phyloP scores from a whole-genome alignment of 2,797 vertebrate genomes.

The Buceros bicornis region DNA sequence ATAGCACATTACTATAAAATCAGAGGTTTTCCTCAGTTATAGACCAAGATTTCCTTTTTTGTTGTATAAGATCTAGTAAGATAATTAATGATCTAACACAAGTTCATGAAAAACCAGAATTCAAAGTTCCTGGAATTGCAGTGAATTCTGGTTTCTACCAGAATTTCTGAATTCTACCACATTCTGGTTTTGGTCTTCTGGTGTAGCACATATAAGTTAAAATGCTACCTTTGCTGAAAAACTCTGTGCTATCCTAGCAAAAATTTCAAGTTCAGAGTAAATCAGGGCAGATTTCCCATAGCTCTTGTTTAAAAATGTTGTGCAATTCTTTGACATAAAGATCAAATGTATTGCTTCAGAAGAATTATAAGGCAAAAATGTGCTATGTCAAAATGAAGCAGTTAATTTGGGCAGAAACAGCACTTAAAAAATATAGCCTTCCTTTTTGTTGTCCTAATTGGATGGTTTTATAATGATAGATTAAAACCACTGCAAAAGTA shows the following conservation, averaged over 20 bases:
- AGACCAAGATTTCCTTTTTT: neutral
- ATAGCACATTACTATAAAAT: neutral
- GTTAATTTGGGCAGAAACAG: slow-evolving; percentile 44
- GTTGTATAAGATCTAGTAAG: neutral
- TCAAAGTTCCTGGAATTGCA: neutral
- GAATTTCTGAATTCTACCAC: neutral
- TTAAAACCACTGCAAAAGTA: slow-evolving; percentile 45
- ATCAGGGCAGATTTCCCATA: neutral
- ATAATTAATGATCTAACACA: neutral
- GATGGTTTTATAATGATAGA: slow-evolving; percentile 62
- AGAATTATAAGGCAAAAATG: neutral
- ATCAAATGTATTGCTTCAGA: neutral
- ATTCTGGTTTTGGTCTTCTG: neutral
- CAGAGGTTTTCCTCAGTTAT: neutral
- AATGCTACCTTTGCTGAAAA: neutral
- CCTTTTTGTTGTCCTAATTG: slow-evolving; percentile 65
- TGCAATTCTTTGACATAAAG: slow-evolving; percentile 29
- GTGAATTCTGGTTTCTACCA: neutral
- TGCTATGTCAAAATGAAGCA: slow-evolving; percentile 16
- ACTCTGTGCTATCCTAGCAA: neutral
- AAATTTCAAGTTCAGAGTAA: neutral
- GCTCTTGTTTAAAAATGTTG: neutral
- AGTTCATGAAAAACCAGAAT: neutral
- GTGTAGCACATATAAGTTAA: neutral
- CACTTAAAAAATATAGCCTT: slow-evolving; percentile 23